Evolutionary conservation across 2,888 invertebrate species (phyloP).

Genomic region (Brachylomia viminalis): DNA sequence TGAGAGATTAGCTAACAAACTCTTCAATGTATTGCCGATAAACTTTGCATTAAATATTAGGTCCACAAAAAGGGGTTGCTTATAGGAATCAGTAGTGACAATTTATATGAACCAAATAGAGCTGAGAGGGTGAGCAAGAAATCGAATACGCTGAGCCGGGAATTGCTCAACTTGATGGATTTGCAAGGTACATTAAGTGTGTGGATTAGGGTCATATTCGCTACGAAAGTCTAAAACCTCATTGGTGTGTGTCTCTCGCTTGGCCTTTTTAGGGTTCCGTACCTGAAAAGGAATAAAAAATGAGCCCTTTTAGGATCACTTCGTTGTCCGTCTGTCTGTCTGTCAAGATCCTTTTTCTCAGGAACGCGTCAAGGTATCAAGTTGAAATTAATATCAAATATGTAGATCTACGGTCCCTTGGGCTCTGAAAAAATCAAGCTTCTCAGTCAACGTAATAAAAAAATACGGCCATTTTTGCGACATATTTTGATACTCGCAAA

Average conservation of each 20-base stretch:
- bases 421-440: no score
- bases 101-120: constrained; percentile 12
- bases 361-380: no score
- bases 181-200: background rate
- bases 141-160: background rate
- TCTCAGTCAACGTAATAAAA: no score
- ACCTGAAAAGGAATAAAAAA: no score
- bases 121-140: background rate
- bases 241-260: background rate
- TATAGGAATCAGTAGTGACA: background rate
- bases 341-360: no score
- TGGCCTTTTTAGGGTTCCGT: no score
- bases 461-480: no score
- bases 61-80: background rate
- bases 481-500: no score
- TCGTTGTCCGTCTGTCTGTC: no score
- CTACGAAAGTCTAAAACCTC: background rate
- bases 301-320: no score
- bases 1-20: constrained; percentile 17
- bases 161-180: background rate
- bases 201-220: background rate
- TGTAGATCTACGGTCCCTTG: no score
- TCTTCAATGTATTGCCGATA: constrained; percentile 22
- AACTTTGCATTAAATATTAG: background rate
- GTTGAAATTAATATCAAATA: no score